These are phyloP conservation scores for Iguana delicatissima DNA, from an alignment of 2,797 vertebrate species.

Conservation along the genomic window DNA sequence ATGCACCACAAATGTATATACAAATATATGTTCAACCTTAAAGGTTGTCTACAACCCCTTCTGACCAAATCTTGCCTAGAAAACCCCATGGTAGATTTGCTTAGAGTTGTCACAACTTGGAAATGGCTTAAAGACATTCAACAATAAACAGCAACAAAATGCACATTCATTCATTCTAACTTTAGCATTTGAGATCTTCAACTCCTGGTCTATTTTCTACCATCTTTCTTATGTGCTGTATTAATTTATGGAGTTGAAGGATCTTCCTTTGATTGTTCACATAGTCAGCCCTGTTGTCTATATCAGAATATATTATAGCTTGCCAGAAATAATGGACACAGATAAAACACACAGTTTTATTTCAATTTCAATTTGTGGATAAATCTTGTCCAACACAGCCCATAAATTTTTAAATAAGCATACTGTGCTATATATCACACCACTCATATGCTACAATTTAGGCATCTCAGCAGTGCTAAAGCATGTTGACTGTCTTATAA, in stretches of 20 bases:
- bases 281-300: not conserved
- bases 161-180: not conserved
- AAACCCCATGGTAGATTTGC: not conserved
- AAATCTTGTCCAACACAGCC: not conserved
- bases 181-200: not conserved
- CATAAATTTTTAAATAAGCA: not conserved
- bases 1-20: not conserved
- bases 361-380: not conserved
- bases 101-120: too few relatives aligned
- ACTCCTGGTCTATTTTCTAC: not conserved
- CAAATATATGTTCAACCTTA: not conserved
- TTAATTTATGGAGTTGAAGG: not conserved
- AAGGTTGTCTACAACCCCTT: not conserved
- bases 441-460: not conserved
- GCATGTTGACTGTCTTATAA: not conserved
- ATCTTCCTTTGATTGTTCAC: not conserved
- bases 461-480: not conserved
- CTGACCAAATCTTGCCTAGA: not conserved
- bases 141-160: not conserved
- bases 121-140: too few relatives aligned
- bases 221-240: not conserved
- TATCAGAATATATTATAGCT: not conserved
- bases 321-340: not conserved
- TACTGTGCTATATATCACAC: conserved; percentile 9
- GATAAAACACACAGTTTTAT: not conserved